Evolutionary conservation across 2,888 invertebrate genomes (phyloP).

Genomic region (Drosophila merina): DNA sequence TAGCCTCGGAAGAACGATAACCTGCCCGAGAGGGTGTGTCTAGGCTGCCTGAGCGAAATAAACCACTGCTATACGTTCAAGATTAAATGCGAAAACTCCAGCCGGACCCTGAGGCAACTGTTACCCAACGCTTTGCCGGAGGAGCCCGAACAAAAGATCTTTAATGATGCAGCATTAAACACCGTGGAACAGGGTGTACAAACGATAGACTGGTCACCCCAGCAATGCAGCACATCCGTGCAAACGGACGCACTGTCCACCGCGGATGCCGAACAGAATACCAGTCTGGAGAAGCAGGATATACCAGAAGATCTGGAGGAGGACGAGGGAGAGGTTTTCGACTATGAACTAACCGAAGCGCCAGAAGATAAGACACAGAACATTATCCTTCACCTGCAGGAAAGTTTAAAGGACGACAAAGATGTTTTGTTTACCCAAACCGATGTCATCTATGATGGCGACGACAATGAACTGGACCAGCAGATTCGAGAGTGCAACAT

Average conservation of each 20-base stretch:
- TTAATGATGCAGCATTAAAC: constrained; percentile 5
- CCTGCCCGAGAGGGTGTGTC: constrained; percentile 82
- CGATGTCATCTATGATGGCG: constrained; percentile 40
- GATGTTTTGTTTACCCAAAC: constrained; percentile 48
- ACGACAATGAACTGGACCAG: constrained; percentile 19
- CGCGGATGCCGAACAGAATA: constrained; percentile 32
- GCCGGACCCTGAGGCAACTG: constrained; percentile 80
- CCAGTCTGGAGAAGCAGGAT: constrained; percentile 9
- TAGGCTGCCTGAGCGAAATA: constrained; percentile 82
- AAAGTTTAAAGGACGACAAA: constrained; percentile 51
- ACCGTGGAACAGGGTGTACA: constrained; percentile 50
- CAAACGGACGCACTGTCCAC: constrained; percentile 56
- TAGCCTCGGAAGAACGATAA: constrained; percentile 81
- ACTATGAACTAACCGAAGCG: constrained; percentile 64
- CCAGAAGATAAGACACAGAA: constrained; percentile 44
- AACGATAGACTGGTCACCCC: constrained; percentile 27
- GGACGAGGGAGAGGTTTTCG: constrained; percentile 37
- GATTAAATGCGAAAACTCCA: constrained; percentile 82
- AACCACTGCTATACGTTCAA: constrained; percentile 83
- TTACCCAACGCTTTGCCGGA: constrained; percentile 71
- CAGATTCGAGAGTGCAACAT: constrained; percentile 62
- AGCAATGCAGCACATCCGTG: constrained; percentile 32
- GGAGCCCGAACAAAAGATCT: constrained; percentile 38
- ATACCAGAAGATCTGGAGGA: constrained; percentile 6
- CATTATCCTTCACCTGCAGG: constrained; percentile 51